These are phyloP conservation scores for Acrossocheilus fasciatus DNA, from an alignment of 2,797 vertebrate species.

Conservation along the genomic window DNA sequence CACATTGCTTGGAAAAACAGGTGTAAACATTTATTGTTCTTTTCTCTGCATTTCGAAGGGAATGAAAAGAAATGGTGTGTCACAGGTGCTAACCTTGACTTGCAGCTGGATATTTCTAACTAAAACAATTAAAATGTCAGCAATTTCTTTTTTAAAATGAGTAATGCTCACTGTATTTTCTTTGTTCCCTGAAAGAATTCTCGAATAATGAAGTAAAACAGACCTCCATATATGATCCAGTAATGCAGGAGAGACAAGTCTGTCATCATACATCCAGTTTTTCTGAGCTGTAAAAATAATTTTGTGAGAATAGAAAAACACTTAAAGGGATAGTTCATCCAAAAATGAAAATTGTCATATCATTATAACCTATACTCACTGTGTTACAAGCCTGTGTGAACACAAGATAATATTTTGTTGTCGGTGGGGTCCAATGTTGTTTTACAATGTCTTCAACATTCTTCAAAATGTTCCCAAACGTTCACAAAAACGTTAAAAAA, in stretches of 20 bases:
- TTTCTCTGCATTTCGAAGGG: conserved; percentile 45
- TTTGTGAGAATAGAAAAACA: neutral
- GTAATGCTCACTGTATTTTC: neutral
- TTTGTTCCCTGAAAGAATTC: neutral
- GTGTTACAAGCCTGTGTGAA: neutral
- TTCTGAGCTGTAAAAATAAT: neutral
- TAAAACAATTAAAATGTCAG: conserved; percentile 15
- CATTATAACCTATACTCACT: neutral
- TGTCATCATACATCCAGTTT: neutral
- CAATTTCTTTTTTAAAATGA: neutral
- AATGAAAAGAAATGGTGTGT: conserved; percentile 35
- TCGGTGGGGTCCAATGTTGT: neutral
- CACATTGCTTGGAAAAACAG: conserved; percentile 61
- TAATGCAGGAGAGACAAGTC: neutral
- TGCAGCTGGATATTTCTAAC: neutral
- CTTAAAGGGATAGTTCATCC: neutral
- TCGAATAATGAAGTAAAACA: conserved; percentile 3
- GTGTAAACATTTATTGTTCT: conserved; percentile 74
- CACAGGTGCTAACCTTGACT: conserved; percentile 55
- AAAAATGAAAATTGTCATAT: neutral
- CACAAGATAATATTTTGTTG: neutral
- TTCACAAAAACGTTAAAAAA: neutral
- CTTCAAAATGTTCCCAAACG: neutral
- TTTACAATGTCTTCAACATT: neutral
- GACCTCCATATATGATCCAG: neutral